phyloP scores from a whole-genome alignment of 2,888 invertebrate species.

The Xanthorhoe designata region DNA sequence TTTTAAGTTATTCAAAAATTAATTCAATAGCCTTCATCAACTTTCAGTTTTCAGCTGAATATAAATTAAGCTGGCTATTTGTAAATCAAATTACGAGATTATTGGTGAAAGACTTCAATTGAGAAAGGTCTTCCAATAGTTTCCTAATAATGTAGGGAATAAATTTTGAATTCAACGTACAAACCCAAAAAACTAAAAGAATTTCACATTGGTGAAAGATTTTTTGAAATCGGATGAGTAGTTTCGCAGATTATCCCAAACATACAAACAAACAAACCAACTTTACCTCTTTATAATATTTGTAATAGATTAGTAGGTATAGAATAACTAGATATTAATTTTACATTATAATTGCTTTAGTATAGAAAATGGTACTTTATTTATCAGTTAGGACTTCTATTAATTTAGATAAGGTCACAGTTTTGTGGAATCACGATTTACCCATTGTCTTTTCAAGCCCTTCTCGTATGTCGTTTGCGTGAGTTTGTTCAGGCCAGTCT shows the following conservation, averaged over 20 bases:
- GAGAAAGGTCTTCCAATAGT: not conserved
- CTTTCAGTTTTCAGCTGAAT: constrained; percentile 27
- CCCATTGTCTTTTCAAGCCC: constrained; percentile 58
- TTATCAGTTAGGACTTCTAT: not conserved
- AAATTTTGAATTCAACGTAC: not conserved
- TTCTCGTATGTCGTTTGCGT: constrained; percentile 67
- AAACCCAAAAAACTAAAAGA: not conserved
- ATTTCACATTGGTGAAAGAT: no score
- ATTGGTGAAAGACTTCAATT: not conserved
- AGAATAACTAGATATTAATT: no score
- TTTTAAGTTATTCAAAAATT: constrained; percentile 6
- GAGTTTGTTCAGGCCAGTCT: constrained; percentile 62
- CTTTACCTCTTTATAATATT: no score
- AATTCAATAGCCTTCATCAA: constrained; percentile 25
- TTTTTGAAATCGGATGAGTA: no score
- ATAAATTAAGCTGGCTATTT: constrained; percentile 9
- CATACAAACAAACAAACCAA: no score
- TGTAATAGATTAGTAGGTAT: no score
- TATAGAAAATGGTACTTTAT: not conserved
- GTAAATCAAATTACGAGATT: not conserved
- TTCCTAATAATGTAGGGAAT: not conserved
- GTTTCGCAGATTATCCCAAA: no score
- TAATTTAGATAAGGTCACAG: not conserved
- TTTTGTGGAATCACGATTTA: constrained; percentile 24
- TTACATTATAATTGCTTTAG: no score